Base-by-base conservation (phyloP, 2,888 invertebrate species). In the Agrotis clavis region DNA sequence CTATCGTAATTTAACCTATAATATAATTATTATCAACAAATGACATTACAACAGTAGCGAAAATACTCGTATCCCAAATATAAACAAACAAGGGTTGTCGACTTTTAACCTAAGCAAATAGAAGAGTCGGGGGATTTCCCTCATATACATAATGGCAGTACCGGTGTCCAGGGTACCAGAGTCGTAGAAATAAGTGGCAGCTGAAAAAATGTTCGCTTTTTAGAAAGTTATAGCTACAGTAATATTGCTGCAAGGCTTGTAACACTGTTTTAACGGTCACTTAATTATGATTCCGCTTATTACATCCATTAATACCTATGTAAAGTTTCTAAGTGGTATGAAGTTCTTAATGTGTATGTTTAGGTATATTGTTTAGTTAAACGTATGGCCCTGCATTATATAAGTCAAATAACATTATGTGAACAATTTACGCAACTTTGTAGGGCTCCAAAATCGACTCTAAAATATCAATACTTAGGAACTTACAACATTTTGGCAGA, bases 111-210 rank as follows among this genome's bases (percentile, higher is more conserved):
- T 57, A 41, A 74, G 51, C 62, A 80, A 75, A 62, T 25, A 67
- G 16, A 54, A 45, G 45, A 63, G 56, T 30, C 81, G 53, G 47
- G 77, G 70, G 69, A 69, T 56, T 30, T 59, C 48, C 77, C 57
- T 68, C 41, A 64, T 75, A 56, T n/a, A 57, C 57, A 79, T 80
- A 74, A 66, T 59, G 51, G 21, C n/a, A 35, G 51, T 74, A 62
- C 74, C 54, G 14, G n/a, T 57, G 51, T 30, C 75, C 61, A 57
- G 51, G 6, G 25, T 18, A 21, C 74, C 61, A 57, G 51, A 3
- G 25, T 18, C 14, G 25, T 47, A 35, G 45, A 71, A 77, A 59
- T 21, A 50, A 50, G 56, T 67, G 47, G 60, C 25, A 48, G 53
- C 14, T 56, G 25, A 51, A 62, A 62, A 75, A 66, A 30, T 16